These are phyloP conservation scores for Anoura caudifer DNA, from an alignment of 2,113 vertebrate species.

Conservation along the genomic window DNA sequence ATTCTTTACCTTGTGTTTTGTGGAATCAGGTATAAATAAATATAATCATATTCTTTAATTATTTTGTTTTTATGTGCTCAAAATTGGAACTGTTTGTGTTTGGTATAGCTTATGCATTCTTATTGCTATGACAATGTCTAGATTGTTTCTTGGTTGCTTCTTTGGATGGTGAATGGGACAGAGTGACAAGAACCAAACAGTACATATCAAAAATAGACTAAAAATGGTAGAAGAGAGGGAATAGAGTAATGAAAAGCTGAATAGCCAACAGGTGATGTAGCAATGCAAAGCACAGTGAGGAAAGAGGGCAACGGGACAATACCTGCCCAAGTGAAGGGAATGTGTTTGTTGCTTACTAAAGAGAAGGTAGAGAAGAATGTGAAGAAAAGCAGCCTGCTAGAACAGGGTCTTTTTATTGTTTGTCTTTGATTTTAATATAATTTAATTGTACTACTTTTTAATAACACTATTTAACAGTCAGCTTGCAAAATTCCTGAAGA, in stretches of 20 bases:
- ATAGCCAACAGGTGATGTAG: background rate
- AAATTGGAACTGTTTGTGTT: background rate
- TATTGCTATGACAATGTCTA: background rate
- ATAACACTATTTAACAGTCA: background rate
- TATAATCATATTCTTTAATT: background rate
- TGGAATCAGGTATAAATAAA: conserved; percentile 5
- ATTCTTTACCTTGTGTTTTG: background rate
- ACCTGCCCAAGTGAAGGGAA: background rate
- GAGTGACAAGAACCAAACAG: background rate
- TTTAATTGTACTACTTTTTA: background rate
- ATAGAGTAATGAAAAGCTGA: background rate
- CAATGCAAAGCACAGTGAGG: background rate
- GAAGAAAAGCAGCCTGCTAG: background rate
- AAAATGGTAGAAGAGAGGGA: background rate
- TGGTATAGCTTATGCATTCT: background rate
- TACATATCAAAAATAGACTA: background rate
- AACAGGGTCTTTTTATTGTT: background rate
- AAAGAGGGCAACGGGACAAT: background rate
- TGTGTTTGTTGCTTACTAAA: background rate
- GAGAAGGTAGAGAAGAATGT: background rate
- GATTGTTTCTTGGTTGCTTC: background rate
- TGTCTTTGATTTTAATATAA: background rate
- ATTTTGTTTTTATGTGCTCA: background rate
- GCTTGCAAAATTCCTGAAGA: background rate
- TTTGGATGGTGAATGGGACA: background rate